Percentiles rank a stretch among this genome's conserved stretches.
phyloP scores from a whole-genome alignment of 2,113 vertebrate genomes.

The Mesitornis unicolor region DNA sequence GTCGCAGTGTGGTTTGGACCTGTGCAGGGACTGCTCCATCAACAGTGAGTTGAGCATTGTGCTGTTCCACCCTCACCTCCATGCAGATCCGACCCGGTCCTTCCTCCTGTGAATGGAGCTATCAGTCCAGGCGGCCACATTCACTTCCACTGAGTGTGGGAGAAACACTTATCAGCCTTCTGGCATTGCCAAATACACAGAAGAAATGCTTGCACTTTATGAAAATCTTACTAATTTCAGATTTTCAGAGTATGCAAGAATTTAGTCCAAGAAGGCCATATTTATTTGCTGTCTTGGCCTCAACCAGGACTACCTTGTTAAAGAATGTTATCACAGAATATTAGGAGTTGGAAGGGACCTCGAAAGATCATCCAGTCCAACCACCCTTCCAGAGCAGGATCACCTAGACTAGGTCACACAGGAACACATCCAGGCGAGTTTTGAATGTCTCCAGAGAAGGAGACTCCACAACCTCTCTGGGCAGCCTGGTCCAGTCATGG shows the following conservation, averaged over 20 bases:
- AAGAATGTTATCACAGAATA: too few species aligned
- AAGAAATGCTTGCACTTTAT: neutral
- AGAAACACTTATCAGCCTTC: neutral
- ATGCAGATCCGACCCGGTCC: neutral
- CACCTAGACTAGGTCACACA: too few species aligned
- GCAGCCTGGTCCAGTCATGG: too few species aligned
- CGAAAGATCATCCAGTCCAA: too few species aligned
- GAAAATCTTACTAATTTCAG: neutral
- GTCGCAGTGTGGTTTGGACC: neutral
- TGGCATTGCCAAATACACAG: neutral
- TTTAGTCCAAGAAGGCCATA: neutral
- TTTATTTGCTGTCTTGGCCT: neutral
- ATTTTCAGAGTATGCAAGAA: neutral
- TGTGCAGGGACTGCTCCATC: fast-evolving
- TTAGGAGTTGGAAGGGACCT: too few species aligned
- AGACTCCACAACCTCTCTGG: too few species aligned
- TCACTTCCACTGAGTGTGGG: neutral
- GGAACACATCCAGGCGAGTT: too few species aligned
- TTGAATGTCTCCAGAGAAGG: too few species aligned
- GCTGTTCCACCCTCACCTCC: neutral
- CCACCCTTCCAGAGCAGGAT: too few species aligned
- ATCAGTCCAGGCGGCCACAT: neutral
- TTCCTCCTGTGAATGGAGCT: neutral
- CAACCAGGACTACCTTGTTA: neutral
- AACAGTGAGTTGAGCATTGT: fast-evolving